These are phyloP conservation scores for Mesaphorura yosii DNA, from an alignment of 1,140 invertebrate genomes.

Conservation along the genomic window DNA sequence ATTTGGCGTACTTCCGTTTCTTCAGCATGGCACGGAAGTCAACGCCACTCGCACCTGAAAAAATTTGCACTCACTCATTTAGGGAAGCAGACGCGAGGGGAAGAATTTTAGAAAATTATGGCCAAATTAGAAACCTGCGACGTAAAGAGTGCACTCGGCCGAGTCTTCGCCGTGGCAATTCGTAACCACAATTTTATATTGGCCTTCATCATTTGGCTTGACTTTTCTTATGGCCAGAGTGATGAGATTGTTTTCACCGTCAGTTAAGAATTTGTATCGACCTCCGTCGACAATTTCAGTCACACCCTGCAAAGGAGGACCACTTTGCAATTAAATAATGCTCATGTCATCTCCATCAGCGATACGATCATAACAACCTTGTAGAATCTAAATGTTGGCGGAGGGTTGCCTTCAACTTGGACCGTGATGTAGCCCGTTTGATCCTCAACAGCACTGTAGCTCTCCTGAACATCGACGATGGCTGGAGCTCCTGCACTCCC, in stretches of 20 bases:
- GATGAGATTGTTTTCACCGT: conserved; percentile 76
- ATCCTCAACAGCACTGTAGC: conserved; percentile 83
- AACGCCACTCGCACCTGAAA: conserved; percentile 80
- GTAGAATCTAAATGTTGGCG: conserved; percentile 90
- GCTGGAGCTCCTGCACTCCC: conserved; percentile 66
- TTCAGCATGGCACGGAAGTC: conserved; percentile 97
- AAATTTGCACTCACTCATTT: conserved; percentile 4
- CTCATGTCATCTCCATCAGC: not conserved
- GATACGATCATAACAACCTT: conserved; percentile 49
- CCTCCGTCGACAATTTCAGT: conserved; percentile 85
- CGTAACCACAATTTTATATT: conserved; percentile 83
- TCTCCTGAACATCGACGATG: conserved; percentile 80
- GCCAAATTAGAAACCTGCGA: conserved; percentile 80
- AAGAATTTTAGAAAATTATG: not conserved
- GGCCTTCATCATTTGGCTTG: conserved; percentile 92
- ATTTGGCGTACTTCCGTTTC: conserved; percentile 90
- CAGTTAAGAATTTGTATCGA: conserved; percentile 79
- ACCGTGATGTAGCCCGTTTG: conserved; percentile 78
- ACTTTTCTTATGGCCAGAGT: conserved; percentile 90
- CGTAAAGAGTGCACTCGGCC: conserved; percentile 88
- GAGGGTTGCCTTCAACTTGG: conserved; percentile 79
- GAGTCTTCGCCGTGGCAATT: conserved; percentile 89
- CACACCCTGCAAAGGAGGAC: conserved; percentile 43
- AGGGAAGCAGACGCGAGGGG: not conserved
- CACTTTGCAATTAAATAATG: not conserved